Evolutionary conservation across 2,113 vertebrate species (phyloP).

Genomic region (Myiopsitta monachus): DNA sequence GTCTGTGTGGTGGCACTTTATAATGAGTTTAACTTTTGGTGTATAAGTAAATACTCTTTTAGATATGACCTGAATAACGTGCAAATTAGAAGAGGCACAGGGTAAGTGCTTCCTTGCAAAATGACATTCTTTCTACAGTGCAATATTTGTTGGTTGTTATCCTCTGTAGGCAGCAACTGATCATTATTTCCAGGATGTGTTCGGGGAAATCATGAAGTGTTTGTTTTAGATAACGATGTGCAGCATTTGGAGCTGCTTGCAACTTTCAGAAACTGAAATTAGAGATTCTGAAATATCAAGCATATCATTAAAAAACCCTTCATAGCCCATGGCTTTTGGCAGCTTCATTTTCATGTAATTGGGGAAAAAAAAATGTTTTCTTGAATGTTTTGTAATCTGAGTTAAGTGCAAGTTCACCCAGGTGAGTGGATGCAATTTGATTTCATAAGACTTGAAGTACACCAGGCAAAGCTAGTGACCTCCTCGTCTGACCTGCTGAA

Average conservation of each 20-base stretch:
- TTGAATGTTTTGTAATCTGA: conserved; percentile 14
- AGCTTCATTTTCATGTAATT: conserved; percentile 57
- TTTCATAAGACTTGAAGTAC: not conserved
- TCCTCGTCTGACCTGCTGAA: conserved; percentile 9
- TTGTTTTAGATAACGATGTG: conserved; percentile 63
- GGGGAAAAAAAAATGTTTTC: conserved; percentile 40
- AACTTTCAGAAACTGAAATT: conserved; percentile 53
- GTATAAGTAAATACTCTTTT: conserved; percentile 34
- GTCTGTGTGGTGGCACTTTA: not conserved
- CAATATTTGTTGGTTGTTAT: conserved; percentile 59
- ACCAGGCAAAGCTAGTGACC: not conserved
- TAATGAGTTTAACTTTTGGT: conserved; percentile 46
- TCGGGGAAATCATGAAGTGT: conserved; percentile 53
- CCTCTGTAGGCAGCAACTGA: conserved; percentile 48
- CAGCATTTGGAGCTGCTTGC: conserved; percentile 21
- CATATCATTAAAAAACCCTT: conserved; percentile 36
- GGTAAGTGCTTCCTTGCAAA: not conserved
- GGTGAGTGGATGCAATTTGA: conserved; percentile 33
- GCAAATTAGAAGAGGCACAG: conserved; percentile 32
- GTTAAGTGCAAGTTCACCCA: conserved; percentile 42
- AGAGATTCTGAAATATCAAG: conserved; percentile 55
- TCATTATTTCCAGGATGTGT: conserved; percentile 59
- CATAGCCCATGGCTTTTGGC: conserved; percentile 9
- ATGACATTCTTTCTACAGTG: conserved; percentile 20
- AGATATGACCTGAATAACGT: conserved; percentile 27